These are phyloP conservation scores for Mactromeris polynyma DNA, from an alignment of 2,888 invertebrate species.

Conservation along the genomic window DNA sequence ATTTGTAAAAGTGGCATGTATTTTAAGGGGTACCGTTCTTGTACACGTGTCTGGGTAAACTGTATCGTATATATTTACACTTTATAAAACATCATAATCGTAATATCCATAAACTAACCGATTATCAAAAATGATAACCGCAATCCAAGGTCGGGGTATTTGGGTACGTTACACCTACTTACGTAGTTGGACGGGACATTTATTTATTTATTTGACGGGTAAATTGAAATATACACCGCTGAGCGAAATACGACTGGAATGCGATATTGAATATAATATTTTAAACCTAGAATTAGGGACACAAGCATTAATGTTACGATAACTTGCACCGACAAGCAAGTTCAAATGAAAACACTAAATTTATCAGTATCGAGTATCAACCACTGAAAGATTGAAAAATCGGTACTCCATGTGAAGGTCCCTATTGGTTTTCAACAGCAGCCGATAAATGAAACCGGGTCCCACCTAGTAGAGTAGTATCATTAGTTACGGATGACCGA, in stretches of 20 bases:
- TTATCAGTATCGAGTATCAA: background rate
- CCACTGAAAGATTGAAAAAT: background rate
- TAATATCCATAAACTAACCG: background rate
- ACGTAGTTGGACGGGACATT: constrained; percentile 3
- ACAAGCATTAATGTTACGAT: background rate
- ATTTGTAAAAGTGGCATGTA: too few species aligned
- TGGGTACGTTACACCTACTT: constrained; percentile 19
- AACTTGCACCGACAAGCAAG: background rate
- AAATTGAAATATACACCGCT: constrained; percentile 28
- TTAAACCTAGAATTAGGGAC: background rate
- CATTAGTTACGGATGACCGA: background rate
- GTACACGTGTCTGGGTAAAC: too few species aligned
- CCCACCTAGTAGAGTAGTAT: background rate
- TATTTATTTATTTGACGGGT: constrained; percentile 36
- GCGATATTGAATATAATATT: background rate
- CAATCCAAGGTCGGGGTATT: background rate
- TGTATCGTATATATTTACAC: too few species aligned
- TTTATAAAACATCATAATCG: too few species aligned
- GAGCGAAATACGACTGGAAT: constrained; percentile 1
- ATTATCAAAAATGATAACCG: constrained; percentile 13
- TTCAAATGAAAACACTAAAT: background rate
- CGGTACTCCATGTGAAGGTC: background rate
- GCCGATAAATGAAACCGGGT: background rate
- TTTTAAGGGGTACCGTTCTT: too few species aligned
- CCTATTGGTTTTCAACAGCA: background rate